A percentile compares a stretch with the other conserved stretches of the same genome.
phyloP scores from a whole-genome alignment of 2,888 invertebrate species.

The Trachelus tabidus region DNA sequence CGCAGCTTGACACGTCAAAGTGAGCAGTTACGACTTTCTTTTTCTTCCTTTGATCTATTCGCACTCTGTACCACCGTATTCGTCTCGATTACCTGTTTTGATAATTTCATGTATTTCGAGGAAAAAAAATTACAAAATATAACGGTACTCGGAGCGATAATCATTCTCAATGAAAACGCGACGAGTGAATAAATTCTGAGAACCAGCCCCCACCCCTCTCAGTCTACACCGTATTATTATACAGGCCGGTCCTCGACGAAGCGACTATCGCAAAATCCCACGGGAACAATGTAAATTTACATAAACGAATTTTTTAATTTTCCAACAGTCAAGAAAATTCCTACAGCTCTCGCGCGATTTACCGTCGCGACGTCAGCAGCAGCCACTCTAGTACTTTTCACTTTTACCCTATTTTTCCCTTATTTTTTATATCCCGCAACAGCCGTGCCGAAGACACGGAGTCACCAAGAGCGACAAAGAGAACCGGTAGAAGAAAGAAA shows the following conservation, averaged over 20 bases:
- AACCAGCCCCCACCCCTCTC: neutral
- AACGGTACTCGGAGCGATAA: neutral
- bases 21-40: neutral
- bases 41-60: neutral
- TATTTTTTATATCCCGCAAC: neutral
- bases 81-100: neutral
- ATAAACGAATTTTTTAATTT: constrained; percentile 10
- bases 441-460: neutral
- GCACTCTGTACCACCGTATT: neutral
- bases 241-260: neutral
- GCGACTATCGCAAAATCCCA: constrained; percentile 7
- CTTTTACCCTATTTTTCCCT: neutral
- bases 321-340: neutral
- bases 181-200: neutral
- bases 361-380: neutral
- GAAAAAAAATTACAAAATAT: neutral
- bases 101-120: neutral
- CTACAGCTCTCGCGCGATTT: neutral
- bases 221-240: neutral
- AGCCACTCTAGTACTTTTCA: neutral
- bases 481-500: neutral
- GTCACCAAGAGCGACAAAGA: neutral
- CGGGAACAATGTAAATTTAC: neutral
- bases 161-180: neutral
- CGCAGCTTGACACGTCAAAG: neutral